Evolutionary conservation across 2,888 invertebrate species (phyloP).

Genomic region (Caenorhabditis doughertyi): DNA sequence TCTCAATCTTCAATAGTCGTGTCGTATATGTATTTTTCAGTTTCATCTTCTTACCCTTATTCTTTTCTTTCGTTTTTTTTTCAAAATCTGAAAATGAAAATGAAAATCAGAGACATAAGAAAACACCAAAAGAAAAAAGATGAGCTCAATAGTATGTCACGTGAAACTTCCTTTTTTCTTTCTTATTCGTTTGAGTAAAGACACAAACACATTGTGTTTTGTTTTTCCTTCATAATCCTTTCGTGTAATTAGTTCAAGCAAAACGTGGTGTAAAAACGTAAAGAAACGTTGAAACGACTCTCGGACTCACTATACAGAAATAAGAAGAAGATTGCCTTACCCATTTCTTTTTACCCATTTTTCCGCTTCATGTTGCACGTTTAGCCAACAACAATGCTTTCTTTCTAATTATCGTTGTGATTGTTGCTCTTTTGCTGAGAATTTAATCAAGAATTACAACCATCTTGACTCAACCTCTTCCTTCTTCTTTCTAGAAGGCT

Average conservation of each 20-base stretch:
- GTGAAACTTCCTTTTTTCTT: constrained; percentile 31
- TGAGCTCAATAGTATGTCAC: neutral
- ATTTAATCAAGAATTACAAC: neutral
- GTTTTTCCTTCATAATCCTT: constrained; percentile 58
- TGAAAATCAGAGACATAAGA: too few species aligned
- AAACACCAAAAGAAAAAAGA: neutral
- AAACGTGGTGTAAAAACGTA: constrained; percentile 51
- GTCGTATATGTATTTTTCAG: neutral
- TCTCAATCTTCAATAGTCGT: neutral
- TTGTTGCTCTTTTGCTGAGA: constrained; percentile 23
- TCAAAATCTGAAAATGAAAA: neutral
- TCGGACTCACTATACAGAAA: constrained; percentile 23
- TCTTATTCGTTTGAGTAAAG: constrained; percentile 46
- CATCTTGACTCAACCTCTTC: neutral
- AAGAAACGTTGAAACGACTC: constrained; percentile 40
- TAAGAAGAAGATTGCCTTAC: constrained; percentile 34
- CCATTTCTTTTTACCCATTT: constrained; percentile 7
- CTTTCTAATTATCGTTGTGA: constrained; percentile 44
- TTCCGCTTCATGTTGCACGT: constrained; percentile 31
- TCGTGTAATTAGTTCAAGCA: constrained; percentile 60
- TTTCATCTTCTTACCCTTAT: neutral
- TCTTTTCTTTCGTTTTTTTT: neutral
- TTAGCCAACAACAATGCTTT: constrained; percentile 40
- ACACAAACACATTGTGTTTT: constrained; percentile 45
- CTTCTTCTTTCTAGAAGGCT: neutral